Base-by-base conservation (phyloP, 1,140 invertebrate genomes). In the Anthonomus grandis region DNA sequence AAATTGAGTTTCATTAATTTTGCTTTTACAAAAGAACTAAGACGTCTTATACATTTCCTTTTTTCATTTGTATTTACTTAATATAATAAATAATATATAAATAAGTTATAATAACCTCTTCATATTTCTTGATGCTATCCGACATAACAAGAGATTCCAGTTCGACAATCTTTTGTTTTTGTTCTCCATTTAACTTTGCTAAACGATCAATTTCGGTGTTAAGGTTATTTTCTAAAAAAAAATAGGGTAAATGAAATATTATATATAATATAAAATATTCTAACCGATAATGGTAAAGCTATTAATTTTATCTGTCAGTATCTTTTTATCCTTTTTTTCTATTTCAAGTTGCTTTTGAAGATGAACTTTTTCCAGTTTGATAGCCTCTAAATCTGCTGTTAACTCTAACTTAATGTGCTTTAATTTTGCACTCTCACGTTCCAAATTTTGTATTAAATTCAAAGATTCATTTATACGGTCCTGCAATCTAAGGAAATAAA, bases 341-440 rank as follows among this genome's bases (percentile, higher is more conserved):
- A 69, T 74, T 66, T 87, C 81, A 17, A 89, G 69, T 39, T 82
- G 76, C 12, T 77, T 74, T 57, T 80, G 74, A 19, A 80, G 67
- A 51, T 74, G 76, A 18, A 70, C 70, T 62, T 79, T 81, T 64
- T 81, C 79, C 18, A 74, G 63, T 57, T 64, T 75, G 9, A 75
- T 64, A 4, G 71, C 67, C 64, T 81, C 78, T 25, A 80, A 64
- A 65, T 81, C 75, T n/a, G 74, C 70, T 59, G 67, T 63, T 3
- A 78, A 62, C 66, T 80, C 74, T 59, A 78, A 69, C 34, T 75
- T 73, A 24, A 74, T 74, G 55, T 74, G 64, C 59, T 73, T 76
- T 34, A 78, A 69, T 17, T 73, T 70, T 4, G 65, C 65, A 41
- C 78, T 70, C 65, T 80, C 76, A 47, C 67, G 72, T 64, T 81